Evolutionary conservation across 2,113 vertebrate species (phyloP).

Genomic region (Bubalus kerabau): DNA sequence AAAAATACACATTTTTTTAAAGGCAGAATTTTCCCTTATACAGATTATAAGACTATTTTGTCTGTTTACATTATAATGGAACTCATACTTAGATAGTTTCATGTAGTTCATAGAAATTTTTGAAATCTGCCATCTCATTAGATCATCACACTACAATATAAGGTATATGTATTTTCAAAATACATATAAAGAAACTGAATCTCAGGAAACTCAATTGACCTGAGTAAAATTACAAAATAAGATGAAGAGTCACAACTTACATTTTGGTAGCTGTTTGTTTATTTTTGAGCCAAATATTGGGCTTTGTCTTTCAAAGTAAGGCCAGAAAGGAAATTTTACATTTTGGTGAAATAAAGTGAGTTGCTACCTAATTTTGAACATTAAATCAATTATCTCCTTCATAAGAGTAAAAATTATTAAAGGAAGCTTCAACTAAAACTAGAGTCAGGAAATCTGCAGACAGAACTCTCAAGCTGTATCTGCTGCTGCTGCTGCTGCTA

Average conservation of each 20-base stretch:
- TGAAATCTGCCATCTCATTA: neutral
- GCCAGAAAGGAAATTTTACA: neutral
- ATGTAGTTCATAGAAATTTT: neutral
- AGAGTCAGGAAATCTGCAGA: neutral
- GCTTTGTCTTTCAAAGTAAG: neutral
- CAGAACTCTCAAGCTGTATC: neutral
- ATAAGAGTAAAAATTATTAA: neutral
- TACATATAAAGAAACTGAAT: neutral
- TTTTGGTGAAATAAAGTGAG: conserved; percentile 27
- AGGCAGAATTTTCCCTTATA: neutral
- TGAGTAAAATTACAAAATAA: neutral
- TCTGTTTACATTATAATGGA: neutral
- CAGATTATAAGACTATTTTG: neutral
- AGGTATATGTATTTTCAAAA: neutral
- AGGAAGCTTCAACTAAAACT: neutral
- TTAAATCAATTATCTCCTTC: neutral
- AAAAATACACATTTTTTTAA: neutral
- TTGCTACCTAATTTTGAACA: neutral
- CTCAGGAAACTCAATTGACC: neutral
- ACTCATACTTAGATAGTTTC: neutral
- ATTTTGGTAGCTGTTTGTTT: neutral
- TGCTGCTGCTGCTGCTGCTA: too few species aligned
- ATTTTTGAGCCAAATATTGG: neutral
- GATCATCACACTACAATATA: neutral
- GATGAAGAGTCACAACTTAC: neutral